phyloP scores from a whole-genome alignment of 2,797 vertebrate species.

The Chaenodraco wilsoni region DNA sequence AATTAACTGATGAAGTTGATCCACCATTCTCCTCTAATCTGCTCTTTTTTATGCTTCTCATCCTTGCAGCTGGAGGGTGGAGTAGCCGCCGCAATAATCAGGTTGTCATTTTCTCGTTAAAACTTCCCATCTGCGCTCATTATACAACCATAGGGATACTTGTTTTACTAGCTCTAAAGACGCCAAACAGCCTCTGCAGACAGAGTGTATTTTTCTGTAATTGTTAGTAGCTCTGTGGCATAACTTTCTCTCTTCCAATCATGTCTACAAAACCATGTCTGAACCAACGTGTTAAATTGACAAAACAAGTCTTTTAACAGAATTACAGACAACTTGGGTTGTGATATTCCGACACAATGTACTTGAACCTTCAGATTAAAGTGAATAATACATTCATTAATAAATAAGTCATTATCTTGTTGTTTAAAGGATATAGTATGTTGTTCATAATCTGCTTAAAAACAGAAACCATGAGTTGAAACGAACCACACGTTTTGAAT shows the following conservation, averaged over 20 bases:
- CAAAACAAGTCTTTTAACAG: slow-evolving; percentile 4
- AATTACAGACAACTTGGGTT: slow-evolving; percentile 6
- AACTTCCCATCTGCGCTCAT: slow-evolving; percentile 71
- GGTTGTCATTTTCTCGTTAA: slow-evolving; percentile 68
- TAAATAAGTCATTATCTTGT: slow-evolving; percentile 51
- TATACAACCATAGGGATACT: slow-evolving; percentile 59
- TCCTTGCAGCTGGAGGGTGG: slow-evolving; percentile 77
- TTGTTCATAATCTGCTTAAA: slow-evolving; percentile 46
- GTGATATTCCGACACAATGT: slow-evolving; percentile 14
- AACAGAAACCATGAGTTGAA: slow-evolving; percentile 41
- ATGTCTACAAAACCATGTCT: slow-evolving; percentile 38
- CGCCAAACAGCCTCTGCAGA: slow-evolving; percentile 56
- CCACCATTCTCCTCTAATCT: slow-evolving; percentile 78
- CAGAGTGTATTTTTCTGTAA: slow-evolving; percentile 17
- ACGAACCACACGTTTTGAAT: slow-evolving; percentile 29
- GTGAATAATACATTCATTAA: slow-evolving; percentile 48
- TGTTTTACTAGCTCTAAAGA: slow-evolving; percentile 64
- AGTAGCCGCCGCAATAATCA: slow-evolving; percentile 60
- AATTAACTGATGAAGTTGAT: slow-evolving; percentile 86
- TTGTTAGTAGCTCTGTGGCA: slow-evolving; percentile 29
- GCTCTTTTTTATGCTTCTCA: slow-evolving; percentile 66
- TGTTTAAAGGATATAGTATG: slow-evolving; percentile 18
- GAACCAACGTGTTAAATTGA: slow-evolving; percentile 41
- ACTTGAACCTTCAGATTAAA: slow-evolving; percentile 5
- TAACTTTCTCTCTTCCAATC: slow-evolving; percentile 22